Conservation (phyloP, 2,888 invertebrate genomes). For the Drosophila conformis region DNA sequence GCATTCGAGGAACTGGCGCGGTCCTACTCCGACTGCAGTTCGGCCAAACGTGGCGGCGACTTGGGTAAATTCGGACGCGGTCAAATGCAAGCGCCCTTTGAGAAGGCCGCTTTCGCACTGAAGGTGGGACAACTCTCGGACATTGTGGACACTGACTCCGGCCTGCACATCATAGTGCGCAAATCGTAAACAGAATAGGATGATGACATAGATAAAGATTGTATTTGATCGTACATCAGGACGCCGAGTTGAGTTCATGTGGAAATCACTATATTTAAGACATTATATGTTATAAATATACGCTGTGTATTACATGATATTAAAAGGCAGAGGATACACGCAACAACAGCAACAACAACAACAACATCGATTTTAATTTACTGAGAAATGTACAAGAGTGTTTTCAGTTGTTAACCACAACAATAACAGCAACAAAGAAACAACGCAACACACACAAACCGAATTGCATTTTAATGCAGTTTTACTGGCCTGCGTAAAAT, state of each 20-base stretch:
- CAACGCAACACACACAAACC: slow-evolving; percentile 1
- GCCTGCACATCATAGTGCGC: slow-evolving; percentile 97
- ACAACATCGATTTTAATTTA: slow-evolving; percentile 38
- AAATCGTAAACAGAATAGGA: slow-evolving; percentile 88
- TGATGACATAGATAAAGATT: neutral
- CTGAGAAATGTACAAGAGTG: slow-evolving; percentile 54
- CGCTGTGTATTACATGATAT: slow-evolving; percentile 8
- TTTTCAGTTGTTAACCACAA: slow-evolving; percentile 44
- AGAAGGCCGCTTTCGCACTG: slow-evolving; percentile 97
- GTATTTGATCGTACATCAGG: neutral
- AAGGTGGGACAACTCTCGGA: slow-evolving; percentile 97
- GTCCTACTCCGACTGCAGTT: slow-evolving; percentile 98
- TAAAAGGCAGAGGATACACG: slow-evolving; percentile 7
- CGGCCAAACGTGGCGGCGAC: slow-evolving; percentile 97
- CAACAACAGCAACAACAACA: neutral
- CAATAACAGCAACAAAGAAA: slow-evolving; percentile 11
- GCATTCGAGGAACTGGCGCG: slow-evolving; percentile 94
- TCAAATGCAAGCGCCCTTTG: slow-evolving; percentile 99
- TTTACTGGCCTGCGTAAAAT: slow-evolving; percentile 59
- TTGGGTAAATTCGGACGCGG: slow-evolving; percentile 95
- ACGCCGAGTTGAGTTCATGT: neutral
- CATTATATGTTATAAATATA: neutral
- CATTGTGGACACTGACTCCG: slow-evolving; percentile 97
- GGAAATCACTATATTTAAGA: neutral
- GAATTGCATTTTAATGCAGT: slow-evolving; percentile 61